Evolutionary conservation across 1,140 invertebrate species (phyloP), one percentile per base, ranked within the genome.

Genomic region (Trypoxylus dichotomus): DNA sequence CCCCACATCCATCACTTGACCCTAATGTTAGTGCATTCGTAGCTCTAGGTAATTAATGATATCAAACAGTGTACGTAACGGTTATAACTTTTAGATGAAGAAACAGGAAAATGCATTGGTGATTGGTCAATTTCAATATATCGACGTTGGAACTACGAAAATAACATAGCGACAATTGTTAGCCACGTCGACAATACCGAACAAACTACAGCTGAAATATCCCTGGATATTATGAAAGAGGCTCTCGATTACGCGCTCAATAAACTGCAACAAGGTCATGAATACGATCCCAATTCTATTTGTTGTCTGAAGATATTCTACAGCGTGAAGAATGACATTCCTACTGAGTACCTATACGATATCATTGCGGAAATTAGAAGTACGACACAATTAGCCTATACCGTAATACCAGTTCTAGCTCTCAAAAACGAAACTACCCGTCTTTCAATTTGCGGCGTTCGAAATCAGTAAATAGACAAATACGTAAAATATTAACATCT

Each of bases 81-180:
- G 32, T 37, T 37, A 5, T 37, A 37, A 37, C 1, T 88, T 89
- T n/a, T 83, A 96, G 94, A 96, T 86, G 94, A 96, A 87, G 94
- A 96, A 85, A 95, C 94, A 47, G 94, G 94, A 32, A 94, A 93
- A 85, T 94, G 93, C 79, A 88, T 96, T 25, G 91, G 92, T 71
- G 92, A 93, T 78, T 94, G 92, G 83, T 93, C 93, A 83, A 93
- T 95, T 60, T 93, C 93, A 3, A 93, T 95, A 79, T 91, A 93
- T 75, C 89, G 94, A 77, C 90, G 94, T 60, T 95, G 94, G 93
- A 96, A 95, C 85, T 95, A 95, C 83, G 94, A 96, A 83, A 95
- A 94, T 86, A 94, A 94, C 81, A 93, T 95, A 77, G 92, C 94
- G 13, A 93, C 93, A 2, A 92, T 95, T 82, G 93, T 96, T 25